A percentile compares a stretch with the other conserved stretches of the same genome.
Conservation (phyloP, 2,888 invertebrate genomes). For the Drosophila nigricruria region DNA sequence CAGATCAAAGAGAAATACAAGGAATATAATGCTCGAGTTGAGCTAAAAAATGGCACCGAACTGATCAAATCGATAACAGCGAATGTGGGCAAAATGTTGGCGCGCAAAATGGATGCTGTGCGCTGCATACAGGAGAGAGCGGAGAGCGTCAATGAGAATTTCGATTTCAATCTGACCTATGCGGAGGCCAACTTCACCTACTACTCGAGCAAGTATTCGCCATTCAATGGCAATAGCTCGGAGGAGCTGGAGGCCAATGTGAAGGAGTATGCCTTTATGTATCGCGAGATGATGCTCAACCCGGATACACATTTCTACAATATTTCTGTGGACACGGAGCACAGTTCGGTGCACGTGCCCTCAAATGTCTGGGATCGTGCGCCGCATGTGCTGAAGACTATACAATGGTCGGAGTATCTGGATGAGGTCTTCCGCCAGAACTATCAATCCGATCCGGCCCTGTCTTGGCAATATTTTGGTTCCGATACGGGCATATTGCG, state of each 20-base stretch:
- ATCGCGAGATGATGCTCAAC: constrained; percentile 87
- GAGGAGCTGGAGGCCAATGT: constrained; percentile 78
- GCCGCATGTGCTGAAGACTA: constrained; percentile 89
- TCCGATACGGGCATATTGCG: constrained; percentile 96
- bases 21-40: constrained; percentile 91
- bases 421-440: constrained; percentile 94
- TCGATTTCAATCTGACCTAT: constrained; percentile 86
- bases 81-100: constrained; percentile 93
- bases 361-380: constrained; percentile 96
- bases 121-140: constrained; percentile 92
- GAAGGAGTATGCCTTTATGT: constrained; percentile 84
- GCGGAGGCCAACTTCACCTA: constrained; percentile 86
- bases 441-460: constrained; percentile 93
- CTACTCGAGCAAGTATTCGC: constrained; percentile 93
- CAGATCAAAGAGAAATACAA: constrained; percentile 93
- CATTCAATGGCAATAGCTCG: constrained; percentile 82
- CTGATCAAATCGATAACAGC: constrained; percentile 92
- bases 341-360: constrained; percentile 96
- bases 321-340: constrained; percentile 91
- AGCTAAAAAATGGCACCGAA: constrained; percentile 91
- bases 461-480: constrained; percentile 99
- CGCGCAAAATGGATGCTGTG: constrained; percentile 95
- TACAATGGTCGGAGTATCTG: constrained; percentile 95
- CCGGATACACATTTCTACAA: constrained; percentile 94
- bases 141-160: constrained; percentile 89